phyloP scores from a whole-genome alignment of 2,113 vertebrate species.

The Alligator sinensis region DNA sequence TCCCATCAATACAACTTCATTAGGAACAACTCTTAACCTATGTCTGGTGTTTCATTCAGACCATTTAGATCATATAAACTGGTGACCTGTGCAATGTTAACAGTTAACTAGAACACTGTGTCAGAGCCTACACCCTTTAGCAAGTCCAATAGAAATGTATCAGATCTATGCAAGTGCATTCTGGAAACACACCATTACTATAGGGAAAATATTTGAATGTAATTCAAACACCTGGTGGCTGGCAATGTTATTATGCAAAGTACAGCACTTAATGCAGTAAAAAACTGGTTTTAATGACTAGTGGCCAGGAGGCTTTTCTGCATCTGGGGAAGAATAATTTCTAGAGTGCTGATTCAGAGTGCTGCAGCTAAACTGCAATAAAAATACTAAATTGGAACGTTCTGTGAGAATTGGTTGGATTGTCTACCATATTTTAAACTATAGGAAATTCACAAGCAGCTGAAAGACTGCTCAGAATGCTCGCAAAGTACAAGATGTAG shows the following conservation, averaged over 20 bases:
- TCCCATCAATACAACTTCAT: not conserved
- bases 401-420: not conserved
- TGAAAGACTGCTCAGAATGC: not conserved
- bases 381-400: not conserved
- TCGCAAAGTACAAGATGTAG: not conserved
- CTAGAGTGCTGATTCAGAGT: not conserved
- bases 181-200: not conserved
- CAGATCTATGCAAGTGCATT: not conserved
- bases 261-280: not conserved
- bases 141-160: not conserved
- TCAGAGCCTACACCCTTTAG: not conserved
- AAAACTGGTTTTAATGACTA: not conserved
- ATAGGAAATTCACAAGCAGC: not conserved
- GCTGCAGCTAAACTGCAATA: not conserved
- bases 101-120: accelerated
- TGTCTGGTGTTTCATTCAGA: not conserved
- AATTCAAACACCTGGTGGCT: not conserved
- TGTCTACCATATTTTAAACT: not conserved
- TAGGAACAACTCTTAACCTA: not conserved
- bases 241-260: not conserved
- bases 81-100: not conserved
- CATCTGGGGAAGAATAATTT: not conserved
- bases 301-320: not conserved
- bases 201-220: not conserved
- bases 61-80: not conserved